Percentiles rank a stretch among this genome's conserved stretches.
Conservation (phyloP, 2,797 vertebrate genomes). For the Pygocentrus nattereri region DNA sequence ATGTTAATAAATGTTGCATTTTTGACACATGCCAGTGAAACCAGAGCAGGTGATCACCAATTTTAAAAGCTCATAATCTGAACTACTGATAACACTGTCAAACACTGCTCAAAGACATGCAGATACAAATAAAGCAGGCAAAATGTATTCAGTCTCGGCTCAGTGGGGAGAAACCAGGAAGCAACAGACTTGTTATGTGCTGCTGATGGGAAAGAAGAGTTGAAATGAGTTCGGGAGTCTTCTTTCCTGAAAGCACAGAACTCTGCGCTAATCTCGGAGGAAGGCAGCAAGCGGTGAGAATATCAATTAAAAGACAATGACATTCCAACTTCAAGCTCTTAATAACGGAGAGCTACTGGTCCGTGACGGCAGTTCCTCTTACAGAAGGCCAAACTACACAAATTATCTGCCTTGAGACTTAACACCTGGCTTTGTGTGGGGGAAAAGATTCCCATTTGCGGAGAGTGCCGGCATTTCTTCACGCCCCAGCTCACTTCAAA, state of each 20-base stretch:
- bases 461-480: constrained; percentile 70
- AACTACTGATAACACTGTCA: not conserved
- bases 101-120: not conserved
- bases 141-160: constrained; percentile 7
- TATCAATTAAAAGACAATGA: constrained; percentile 59
- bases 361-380: constrained; percentile 62
- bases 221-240: constrained; percentile 9
- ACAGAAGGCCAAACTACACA: constrained; percentile 66
- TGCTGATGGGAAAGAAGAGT: constrained; percentile 7
- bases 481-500: constrained; percentile 76
- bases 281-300: constrained; percentile 19
- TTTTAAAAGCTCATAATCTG: not conserved
- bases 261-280: constrained; percentile 29
- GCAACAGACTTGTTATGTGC: not conserved
- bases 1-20: not conserved
- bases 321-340: constrained; percentile 64
- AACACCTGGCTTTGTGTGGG: constrained; percentile 68
- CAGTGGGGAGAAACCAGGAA: not conserved
- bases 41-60: not conserved
- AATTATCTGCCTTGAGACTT: constrained; percentile 73
- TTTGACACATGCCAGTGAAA: not conserved
- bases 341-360: constrained; percentile 67
- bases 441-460: constrained; percentile 69
- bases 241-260: constrained; percentile 21
- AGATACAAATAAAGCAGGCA: constrained; percentile 9